Evolutionary conservation across 2,888 invertebrate genomes (phyloP).

Genomic region (Tetranychus truncatus): DNA sequence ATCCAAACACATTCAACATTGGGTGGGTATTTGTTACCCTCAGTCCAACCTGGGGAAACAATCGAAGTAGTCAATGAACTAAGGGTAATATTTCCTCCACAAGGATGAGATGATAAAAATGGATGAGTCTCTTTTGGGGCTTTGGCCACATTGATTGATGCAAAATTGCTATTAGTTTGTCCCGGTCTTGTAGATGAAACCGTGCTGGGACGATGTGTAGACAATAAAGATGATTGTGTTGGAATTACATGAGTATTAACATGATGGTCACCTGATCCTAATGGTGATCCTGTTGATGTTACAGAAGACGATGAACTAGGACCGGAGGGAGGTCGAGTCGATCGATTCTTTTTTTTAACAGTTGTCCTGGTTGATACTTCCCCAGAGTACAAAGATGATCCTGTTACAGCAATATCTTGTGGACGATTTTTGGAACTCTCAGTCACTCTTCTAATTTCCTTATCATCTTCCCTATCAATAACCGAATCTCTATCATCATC

Average conservation of each 20-base stretch:
- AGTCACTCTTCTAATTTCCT: too few species aligned
- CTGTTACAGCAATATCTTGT: too few species aligned
- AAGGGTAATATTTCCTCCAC: conserved; percentile 7
- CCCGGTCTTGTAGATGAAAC: neutral
- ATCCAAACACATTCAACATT: conserved; percentile 20
- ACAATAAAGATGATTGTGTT: neutral
- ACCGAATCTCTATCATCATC: too few species aligned
- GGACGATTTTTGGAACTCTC: too few species aligned
- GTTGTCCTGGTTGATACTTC: too few species aligned
- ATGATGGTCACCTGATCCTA: neutral
- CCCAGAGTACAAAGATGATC: too few species aligned
- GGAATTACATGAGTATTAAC: neutral
- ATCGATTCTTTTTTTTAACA: too few species aligned
- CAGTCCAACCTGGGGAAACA: conserved; percentile 7
- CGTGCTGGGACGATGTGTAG: neutral
- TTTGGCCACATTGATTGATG: neutral
- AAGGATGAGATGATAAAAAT: neutral
- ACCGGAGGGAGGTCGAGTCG: too few species aligned
- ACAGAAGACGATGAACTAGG: too few species aligned
- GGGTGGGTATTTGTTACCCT: conserved; percentile 18
- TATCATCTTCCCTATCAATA: too few species aligned
- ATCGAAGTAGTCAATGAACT: conserved; percentile 6
- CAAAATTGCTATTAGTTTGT: neutral
- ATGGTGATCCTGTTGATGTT: too few species aligned
- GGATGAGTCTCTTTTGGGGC: neutral